Evolutionary conservation across 2,888 invertebrate species (phyloP).

Genomic region (Leistus spinibarbis): DNA sequence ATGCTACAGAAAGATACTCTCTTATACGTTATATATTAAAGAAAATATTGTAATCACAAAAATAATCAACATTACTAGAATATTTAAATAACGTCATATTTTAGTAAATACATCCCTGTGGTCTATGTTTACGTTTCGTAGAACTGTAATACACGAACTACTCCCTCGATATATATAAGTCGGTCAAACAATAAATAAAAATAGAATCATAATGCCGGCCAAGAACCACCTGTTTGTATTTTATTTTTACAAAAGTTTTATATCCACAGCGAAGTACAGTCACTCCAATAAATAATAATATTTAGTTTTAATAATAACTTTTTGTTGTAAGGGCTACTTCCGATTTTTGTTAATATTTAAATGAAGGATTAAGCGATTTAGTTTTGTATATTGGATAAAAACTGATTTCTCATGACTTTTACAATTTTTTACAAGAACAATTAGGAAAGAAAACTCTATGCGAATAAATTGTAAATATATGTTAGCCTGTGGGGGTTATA

Average conservation of each 20-base stretch:
- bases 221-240: neutral
- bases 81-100: neutral
- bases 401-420: too few species aligned
- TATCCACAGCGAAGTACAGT: neutral
- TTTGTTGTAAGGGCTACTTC: too few species aligned
- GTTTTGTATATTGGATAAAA: neutral
- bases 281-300: neutral
- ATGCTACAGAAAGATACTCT: neutral
- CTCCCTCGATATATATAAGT: neutral
- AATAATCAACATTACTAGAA: neutral
- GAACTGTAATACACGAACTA: neutral
- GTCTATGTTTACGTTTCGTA: neutral
- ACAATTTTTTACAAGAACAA: too few species aligned
- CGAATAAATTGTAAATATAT: too few species aligned
- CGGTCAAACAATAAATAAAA: slow-evolving; percentile 5
- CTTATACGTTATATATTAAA: too few species aligned
- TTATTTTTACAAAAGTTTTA: neutral
- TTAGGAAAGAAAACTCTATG: too few species aligned
- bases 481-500: neutral
- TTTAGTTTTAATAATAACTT: too few species aligned
- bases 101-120: neutral
- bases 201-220: neutral
- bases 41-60: too few species aligned
- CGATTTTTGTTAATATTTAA: too few species aligned
- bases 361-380: too few species aligned